Evolutionary conservation across 2,113 vertebrate species (phyloP), one percentile per base, ranked within the genome.

Genomic region (sheep (Ovis aries)): DNA sequence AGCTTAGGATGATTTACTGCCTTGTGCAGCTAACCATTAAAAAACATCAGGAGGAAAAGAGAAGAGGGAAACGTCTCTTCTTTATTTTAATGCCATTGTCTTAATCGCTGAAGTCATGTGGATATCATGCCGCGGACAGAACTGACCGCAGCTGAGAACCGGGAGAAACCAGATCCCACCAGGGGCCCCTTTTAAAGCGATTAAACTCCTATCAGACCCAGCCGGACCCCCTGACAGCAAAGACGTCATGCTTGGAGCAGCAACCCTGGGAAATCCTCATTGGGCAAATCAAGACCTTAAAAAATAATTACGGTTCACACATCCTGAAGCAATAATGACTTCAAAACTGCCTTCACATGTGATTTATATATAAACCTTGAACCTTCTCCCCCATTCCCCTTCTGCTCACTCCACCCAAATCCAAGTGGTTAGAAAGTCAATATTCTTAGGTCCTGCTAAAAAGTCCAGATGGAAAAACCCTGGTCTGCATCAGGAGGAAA

Each of bases 281-380:
- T 93, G 98, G 95, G 95, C 95, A 94, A 97, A 98, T 96, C 95
- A 97, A 92, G 91, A 81, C 93, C 91, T 98, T 94, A 97, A 96
- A 97, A 98, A 97, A 97, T 97, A 97, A 97, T 98, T 98, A 97
- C 1, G 21, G 96, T 94, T 97, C 80, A 94, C 97, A 98, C 95
- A 97, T 98, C 97, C 97, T 98, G 98, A 97, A 97, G 80, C 71
- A 98, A 98, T 97, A 98, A 97, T 45, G 97, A 97, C 95, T 97
- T 97, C 95, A 97, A 97, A 97, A 98, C 93, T 50, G 78, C 94
- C 82, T 94, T 94, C 94, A 77, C 87, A 29, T 93, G 95, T 97
- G 98, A 97, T 98, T 98, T 98, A 98, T 97, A 97, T 60, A 62
- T 45, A 53, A 95, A 94, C 71, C 96, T 93, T 96, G 93, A 96